These are phyloP conservation scores for Ondatra zibethicus DNA, from an alignment of 2,113 vertebrate species.

Conservation along the genomic window DNA sequence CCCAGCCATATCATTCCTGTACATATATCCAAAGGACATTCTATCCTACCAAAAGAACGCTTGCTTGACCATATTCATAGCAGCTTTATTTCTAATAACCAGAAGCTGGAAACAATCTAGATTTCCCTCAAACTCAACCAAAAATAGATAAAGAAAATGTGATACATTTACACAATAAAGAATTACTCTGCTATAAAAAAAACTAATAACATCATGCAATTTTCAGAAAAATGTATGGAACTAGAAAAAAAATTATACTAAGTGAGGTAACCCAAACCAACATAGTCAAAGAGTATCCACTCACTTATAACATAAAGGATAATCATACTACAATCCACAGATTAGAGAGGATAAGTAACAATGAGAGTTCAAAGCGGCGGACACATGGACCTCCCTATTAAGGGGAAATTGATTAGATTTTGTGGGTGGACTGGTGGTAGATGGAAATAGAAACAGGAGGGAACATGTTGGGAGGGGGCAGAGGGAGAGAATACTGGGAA, in stretches of 20 bases:
- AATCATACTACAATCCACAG: background rate
- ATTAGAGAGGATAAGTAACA: background rate
- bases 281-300: background rate
- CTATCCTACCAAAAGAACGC: background rate
- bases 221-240: background rate
- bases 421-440: background rate
- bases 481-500: background rate
- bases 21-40: background rate
- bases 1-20: background rate
- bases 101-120: background rate
- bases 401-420: background rate
- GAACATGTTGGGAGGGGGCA: no score
- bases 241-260: background rate
- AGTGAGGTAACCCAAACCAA: background rate
- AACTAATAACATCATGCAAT: no score
- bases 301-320: background rate
- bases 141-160: background rate
- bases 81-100: background rate
- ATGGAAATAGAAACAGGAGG: no score
- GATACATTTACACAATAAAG: background rate
- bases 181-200: background rate
- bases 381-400: background rate
- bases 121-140: background rate
- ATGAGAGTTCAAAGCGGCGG: background rate
- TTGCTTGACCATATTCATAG: background rate